These are phyloP conservation scores for Notarius quadriscutis DNA, from an alignment of 2,113 vertebrate species.

Conservation along the genomic window DNA sequence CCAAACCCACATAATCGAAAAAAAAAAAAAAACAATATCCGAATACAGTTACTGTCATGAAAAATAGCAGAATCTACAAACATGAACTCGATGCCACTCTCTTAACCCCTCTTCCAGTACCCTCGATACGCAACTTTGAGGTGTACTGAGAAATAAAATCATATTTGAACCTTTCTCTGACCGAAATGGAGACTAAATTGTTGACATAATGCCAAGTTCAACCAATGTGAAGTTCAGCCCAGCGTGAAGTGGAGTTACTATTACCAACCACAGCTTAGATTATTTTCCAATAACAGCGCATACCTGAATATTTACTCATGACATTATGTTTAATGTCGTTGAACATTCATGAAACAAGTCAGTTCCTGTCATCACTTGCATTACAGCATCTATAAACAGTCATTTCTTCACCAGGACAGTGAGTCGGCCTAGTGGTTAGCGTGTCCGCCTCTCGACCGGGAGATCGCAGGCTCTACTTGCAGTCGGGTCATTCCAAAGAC, in stretches of 20 bases:
- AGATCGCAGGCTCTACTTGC: no score
- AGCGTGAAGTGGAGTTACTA: neutral
- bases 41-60: neutral
- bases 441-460: no score
- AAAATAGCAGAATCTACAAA: neutral
- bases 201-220: neutral
- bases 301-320: neutral
- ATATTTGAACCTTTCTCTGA: neutral
- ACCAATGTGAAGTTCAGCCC: neutral
- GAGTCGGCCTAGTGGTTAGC: no score
- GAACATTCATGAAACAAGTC: neutral
- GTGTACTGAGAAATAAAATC: neutral
- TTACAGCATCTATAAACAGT: neutral
- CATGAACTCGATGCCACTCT: neutral
- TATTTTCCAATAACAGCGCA: neutral
- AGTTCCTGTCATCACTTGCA: neutral
- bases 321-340: neutral
- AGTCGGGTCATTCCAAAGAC: no score
- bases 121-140: neutral
- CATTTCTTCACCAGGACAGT: neutral
- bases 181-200: neutral
- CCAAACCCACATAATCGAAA: neutral
- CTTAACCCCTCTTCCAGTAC: neutral
- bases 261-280: neutral
- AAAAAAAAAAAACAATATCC: neutral